Percentiles rank a stretch among this genome's conserved stretches.
Evolutionary conservation across 2,888 invertebrate species (phyloP).

Genomic region (Eupithecia exiguata): DNA sequence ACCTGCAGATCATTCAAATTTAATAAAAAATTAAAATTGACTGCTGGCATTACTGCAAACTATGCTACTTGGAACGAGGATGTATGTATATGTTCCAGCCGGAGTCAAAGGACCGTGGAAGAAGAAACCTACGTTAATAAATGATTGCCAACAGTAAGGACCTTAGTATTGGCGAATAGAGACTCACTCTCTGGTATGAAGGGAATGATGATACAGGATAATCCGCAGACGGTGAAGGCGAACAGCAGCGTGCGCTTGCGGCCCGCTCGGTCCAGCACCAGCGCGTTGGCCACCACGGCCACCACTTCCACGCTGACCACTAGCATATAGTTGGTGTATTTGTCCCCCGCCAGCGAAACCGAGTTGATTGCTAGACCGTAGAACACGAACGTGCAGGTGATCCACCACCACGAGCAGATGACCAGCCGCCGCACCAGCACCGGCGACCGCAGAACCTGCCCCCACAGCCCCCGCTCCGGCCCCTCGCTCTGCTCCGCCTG

Average conservation of each 20-base stretch:
- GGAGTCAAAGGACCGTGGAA: neutral
- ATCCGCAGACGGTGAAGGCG: constrained; percentile 84
- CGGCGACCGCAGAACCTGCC: constrained; percentile 70
- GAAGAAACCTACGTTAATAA: neutral
- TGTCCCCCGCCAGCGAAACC: constrained; percentile 89
- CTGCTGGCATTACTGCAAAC: too few species aligned
- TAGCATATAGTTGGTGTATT: constrained; percentile 90
- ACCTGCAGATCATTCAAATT: too few species aligned
- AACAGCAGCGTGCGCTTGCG: constrained; percentile 85
- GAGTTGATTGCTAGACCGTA: constrained; percentile 92
- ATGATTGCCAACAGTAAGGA: neutral
- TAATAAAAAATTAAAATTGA: too few species aligned
- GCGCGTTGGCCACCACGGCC: constrained; percentile 86
- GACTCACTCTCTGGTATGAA: constrained; percentile 75
- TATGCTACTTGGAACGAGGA: neutral
- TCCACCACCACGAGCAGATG: constrained; percentile 87
- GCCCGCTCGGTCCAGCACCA: constrained; percentile 86
- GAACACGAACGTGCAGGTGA: constrained; percentile 91
- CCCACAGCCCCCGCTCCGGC: constrained; percentile 63
- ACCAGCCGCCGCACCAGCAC: constrained; percentile 73
- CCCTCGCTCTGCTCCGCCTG: constrained; percentile 57
- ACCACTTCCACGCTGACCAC: constrained; percentile 88
- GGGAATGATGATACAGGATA: constrained; percentile 79
- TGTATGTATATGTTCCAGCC: neutral
- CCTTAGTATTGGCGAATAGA: neutral